Evolutionary conservation across 2,888 invertebrate genomes (phyloP).

Genomic region (Conops quadrifasciatus): DNA sequence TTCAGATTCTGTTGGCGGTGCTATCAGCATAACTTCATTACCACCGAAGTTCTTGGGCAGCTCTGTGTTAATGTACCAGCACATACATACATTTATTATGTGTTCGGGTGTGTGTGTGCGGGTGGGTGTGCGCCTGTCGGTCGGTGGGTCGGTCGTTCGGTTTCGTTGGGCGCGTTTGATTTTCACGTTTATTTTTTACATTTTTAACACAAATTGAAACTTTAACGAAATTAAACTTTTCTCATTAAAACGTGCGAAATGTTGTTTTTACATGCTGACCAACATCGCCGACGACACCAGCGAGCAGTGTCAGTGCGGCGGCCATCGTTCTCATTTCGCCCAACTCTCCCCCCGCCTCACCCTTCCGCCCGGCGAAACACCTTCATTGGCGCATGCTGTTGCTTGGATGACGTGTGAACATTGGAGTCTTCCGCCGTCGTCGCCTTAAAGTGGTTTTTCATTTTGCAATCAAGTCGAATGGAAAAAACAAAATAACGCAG

Average conservation of each 20-base stretch:
- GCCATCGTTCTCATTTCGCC: not conserved
- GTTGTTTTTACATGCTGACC: conserved; percentile 44
- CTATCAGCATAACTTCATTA: conserved; percentile 60
- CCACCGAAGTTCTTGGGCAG: conserved; percentile 52
- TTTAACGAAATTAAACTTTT: conserved; percentile 63
- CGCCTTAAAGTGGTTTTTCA: not conserved
- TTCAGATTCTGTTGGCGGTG: conserved; percentile 39
- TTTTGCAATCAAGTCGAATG: not conserved
- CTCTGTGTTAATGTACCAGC: conserved; percentile 37
- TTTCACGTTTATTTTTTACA: conserved; percentile 35
- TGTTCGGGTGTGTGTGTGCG: conserved; percentile 7
- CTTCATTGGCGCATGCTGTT: not conserved
- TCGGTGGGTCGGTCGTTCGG: not conserved
- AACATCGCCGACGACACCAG: conserved; percentile 20
- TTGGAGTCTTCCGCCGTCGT: no score
- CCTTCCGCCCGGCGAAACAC: no score
- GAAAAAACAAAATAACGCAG: not conserved
- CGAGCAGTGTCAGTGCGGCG: conserved; percentile 5
- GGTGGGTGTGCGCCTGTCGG: not conserved
- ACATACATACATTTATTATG: no score
- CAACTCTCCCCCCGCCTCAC: not conserved
- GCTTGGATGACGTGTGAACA: conserved; percentile 13
- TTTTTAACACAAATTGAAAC: conserved; percentile 55
- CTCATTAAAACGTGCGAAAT: conserved; percentile 61
- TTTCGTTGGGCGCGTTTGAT: not conserved